phyloP scores from a whole-genome alignment of 2,113 vertebrate species.

The Scatophagus argus region DNA sequence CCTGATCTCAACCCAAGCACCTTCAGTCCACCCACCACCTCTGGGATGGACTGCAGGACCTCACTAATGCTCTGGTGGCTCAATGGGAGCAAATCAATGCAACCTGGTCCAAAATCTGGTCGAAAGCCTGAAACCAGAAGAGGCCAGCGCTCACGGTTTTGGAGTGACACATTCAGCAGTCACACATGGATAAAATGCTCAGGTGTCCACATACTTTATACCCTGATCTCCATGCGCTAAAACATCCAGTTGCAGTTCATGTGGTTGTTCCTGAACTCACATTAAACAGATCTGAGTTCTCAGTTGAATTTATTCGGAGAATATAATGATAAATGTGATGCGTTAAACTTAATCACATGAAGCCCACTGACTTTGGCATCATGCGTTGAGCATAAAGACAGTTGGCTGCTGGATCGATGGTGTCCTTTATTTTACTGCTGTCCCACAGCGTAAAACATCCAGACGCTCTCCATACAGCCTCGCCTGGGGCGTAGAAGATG shows the following conservation, averaged over 20 bases:
- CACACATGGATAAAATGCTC: background rate
- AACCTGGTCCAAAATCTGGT: background rate
- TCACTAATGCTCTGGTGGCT: background rate
- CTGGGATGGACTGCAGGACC: background rate
- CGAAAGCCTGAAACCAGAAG: background rate
- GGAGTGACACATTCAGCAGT: background rate
- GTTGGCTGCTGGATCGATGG: slow-evolving; percentile 11
- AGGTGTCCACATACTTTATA: background rate
- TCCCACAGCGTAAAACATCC: slow-evolving; percentile 15
- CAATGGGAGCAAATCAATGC: background rate
- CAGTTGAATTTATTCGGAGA: background rate
- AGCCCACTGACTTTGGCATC: background rate
- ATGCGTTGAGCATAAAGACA: slow-evolving; percentile 12
- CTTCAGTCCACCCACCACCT: background rate
- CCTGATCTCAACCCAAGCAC: background rate
- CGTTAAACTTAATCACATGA: background rate
- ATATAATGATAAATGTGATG: background rate
- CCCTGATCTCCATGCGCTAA: background rate
- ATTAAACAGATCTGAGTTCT: background rate
- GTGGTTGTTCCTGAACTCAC: too few species aligned
- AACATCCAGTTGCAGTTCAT: too few species aligned
- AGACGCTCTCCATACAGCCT: slow-evolving; percentile 23
- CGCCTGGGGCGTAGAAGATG: slow-evolving; percentile 15
- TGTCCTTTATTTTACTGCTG: slow-evolving; percentile 6
- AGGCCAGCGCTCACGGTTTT: background rate